These are phyloP conservation scores for Hypocryptadius cinnamomeus DNA, from an alignment of 2,113 vertebrate species.

Conservation along the genomic window DNA sequence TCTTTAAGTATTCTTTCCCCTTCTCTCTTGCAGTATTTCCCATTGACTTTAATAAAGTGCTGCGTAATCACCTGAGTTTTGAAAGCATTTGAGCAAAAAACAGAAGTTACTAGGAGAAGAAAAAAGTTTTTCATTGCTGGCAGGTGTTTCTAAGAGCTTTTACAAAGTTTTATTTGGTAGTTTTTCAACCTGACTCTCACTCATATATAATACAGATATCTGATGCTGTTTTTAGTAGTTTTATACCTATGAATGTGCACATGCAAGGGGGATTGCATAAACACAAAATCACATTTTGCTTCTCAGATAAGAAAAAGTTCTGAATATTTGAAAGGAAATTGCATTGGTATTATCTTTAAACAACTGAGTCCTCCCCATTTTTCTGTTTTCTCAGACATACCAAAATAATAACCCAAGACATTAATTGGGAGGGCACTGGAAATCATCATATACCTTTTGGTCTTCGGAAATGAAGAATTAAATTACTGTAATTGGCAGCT, in stretches of 20 bases:
- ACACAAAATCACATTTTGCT: background rate
- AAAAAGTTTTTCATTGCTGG: background rate
- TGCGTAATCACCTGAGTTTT: background rate
- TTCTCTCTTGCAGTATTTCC: background rate
- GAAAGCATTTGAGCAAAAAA: background rate
- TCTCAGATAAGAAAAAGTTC: conserved; percentile 22
- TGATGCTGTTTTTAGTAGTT: background rate
- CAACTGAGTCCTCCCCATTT: conserved; percentile 18
- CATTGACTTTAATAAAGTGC: background rate
- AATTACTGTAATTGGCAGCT: conserved; percentile 85
- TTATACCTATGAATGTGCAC: accelerated
- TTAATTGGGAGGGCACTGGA: background rate
- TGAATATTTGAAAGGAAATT: conserved; percentile 41
- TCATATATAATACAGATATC: background rate
- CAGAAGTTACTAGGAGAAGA: background rate
- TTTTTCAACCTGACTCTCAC: background rate
- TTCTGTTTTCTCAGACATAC: conserved; percentile 56
- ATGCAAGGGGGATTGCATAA: background rate
- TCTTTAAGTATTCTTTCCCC: background rate
- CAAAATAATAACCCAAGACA: conserved; percentile 50
- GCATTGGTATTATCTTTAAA: conserved; percentile 28
- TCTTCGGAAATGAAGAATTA: conserved; percentile 61
- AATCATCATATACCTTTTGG: conserved; percentile 18
- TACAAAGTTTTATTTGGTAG: background rate
- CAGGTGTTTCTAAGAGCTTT: background rate